These are phyloP conservation scores for Ormyrus thymus DNA, from an alignment of 2,888 invertebrate genomes.

Conservation along the genomic window DNA sequence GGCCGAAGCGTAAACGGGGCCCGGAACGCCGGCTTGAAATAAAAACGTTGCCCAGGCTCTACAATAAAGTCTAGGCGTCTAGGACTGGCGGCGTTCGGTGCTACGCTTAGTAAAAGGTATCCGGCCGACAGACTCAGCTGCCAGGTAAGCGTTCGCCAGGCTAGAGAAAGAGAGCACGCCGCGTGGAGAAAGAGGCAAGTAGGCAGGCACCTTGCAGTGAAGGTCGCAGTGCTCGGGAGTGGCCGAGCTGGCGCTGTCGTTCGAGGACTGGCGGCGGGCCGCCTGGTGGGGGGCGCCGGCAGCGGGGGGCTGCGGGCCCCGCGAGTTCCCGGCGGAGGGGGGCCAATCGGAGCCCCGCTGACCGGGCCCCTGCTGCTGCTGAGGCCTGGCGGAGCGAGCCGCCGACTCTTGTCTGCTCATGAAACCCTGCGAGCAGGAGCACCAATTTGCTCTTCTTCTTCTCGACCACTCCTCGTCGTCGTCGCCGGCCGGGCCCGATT, in stretches of 20 bases:
- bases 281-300: constrained; percentile 62
- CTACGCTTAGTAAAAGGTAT: constrained; percentile 50
- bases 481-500: constrained; percentile 6
- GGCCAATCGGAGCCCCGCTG: constrained; percentile 62
- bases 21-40: no score
- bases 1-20: no score
- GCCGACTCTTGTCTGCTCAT: constrained; percentile 76
- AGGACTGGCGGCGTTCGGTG: constrained; percentile 48
- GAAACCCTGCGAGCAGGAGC: constrained; percentile 78
- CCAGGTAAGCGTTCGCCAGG: constrained; percentile 27
- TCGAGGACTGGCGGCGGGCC: constrained; percentile 65
- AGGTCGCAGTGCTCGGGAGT: constrained; percentile 78
- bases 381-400: constrained; percentile 60
- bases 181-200: constrained; percentile 13
- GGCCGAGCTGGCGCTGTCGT: constrained; percentile 72
- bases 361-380: constrained; percentile 62
- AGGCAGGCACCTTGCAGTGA: constrained; percentile 77
- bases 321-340: constrained; percentile 49
- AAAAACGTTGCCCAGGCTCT: constrained; percentile 14
- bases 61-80: constrained; percentile 38
- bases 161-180: not conserved
- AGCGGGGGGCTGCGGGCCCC: constrained; percentile 60
- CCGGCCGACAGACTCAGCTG: constrained; percentile 47
- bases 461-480: constrained; percentile 75
- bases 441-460: constrained; percentile 80